Evolutionary conservation across 2,797 vertebrate genomes (phyloP).

Genomic region (Pteronotus mesoamericanus): DNA sequence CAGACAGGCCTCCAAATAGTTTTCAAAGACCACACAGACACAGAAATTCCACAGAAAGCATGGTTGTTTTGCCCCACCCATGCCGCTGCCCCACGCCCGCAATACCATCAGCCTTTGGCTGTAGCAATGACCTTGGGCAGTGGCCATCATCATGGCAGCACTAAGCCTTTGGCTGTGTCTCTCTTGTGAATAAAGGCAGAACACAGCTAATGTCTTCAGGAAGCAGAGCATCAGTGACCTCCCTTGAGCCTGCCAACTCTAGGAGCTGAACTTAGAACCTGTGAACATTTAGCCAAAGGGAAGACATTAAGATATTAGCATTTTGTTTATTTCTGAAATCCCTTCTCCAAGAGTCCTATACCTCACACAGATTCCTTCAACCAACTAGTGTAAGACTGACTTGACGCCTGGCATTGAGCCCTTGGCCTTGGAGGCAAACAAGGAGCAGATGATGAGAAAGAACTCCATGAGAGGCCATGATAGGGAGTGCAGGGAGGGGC

Average conservation of each 20-base stretch:
- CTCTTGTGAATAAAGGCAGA: no score
- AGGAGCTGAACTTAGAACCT: background rate
- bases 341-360: background rate
- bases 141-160: rapidly evolving
- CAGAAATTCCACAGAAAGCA: background rate
- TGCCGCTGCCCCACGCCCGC: background rate
- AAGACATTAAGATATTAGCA: background rate
- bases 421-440: background rate
- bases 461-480: rapidly evolving
- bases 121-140: no score
- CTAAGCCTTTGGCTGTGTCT: background rate
- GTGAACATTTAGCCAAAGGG: background rate
- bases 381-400: background rate
- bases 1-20: background rate
- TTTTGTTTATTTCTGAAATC: background rate
- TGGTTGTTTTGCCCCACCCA: background rate
- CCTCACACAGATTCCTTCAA: background rate
- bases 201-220: background rate
- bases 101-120: background rate
- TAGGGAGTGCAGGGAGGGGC: background rate
- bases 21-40: background rate
- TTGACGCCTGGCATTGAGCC: rapidly evolving
- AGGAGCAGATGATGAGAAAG: background rate
- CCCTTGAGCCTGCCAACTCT: no score
- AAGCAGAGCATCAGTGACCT: background rate